Conservation (phyloP, 2,113 vertebrate species). For the Rhegmatorhina hoffmannsi region DNA sequence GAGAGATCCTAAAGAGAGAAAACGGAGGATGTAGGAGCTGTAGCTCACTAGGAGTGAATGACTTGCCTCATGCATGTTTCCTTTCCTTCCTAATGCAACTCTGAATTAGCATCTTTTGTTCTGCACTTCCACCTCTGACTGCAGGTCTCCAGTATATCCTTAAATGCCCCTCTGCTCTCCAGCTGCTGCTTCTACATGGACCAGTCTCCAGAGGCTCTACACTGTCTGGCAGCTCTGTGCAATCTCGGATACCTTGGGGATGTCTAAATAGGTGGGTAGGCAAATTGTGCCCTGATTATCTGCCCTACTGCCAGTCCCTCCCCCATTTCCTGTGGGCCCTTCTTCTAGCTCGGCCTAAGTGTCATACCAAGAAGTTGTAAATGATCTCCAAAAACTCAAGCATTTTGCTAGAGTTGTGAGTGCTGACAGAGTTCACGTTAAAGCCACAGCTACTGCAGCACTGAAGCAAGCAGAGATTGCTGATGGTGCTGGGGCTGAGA, state of each 20-base stretch:
- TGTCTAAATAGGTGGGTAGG: not conserved
- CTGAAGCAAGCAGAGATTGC: not conserved
- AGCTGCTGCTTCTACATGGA: not conserved
- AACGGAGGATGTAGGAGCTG: not conserved
- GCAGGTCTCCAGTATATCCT: not conserved
- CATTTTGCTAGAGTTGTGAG: not conserved
- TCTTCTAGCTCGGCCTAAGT: fast-evolving
- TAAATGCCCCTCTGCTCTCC: not conserved
- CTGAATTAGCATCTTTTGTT: not conserved
- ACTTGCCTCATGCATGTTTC: not conserved
- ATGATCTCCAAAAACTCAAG: not conserved
- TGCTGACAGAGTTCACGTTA: fast-evolving
- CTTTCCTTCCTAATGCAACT: not conserved
- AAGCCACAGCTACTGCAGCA: not conserved
- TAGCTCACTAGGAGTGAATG: not conserved
- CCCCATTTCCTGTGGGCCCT: not conserved
- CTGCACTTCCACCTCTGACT: not conserved
- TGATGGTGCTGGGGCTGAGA: not conserved
- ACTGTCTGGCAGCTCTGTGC: not conserved
- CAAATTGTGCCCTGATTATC: not conserved
- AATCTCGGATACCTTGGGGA: not conserved
- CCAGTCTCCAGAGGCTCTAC: fast-evolving
- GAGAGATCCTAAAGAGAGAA: not conserved
- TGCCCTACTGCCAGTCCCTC: not conserved
- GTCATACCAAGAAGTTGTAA: not conserved